Conservation (phyloP, 1,140 invertebrate species). For the Cecropterus lyciades region DNA sequence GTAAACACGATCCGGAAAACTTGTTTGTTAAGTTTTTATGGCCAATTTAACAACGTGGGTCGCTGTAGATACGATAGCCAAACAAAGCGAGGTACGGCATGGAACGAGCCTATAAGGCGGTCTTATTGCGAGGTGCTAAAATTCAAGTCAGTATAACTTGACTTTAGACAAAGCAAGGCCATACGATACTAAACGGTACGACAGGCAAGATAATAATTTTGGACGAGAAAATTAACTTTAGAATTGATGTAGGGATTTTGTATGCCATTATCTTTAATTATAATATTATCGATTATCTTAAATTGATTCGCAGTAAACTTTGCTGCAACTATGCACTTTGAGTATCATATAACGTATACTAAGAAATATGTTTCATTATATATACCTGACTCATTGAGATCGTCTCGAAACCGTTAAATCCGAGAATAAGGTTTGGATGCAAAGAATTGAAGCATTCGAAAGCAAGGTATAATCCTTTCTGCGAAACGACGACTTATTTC, state of each 20-base stretch:
- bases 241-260: not conserved
- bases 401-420: not conserved
- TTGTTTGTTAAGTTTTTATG: conserved; percentile 18
- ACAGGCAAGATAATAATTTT: conserved; percentile 10
- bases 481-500: not conserved
- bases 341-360: too few species aligned
- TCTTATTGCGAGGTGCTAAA: conserved; percentile 22
- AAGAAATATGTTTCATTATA: too few species aligned
- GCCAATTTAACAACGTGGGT: conserved; percentile 27
- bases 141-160: not conserved
- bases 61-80: conserved; percentile 26
- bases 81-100: conserved; percentile 16
- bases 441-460: not conserved
- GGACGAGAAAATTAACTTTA: conserved; percentile 10
- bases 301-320: too few species aligned
- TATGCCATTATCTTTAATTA: too few species aligned
- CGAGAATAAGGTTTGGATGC: not conserved
- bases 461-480: not conserved
- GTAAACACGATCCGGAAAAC: conserved; percentile 14
- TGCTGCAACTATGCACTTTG: too few species aligned
- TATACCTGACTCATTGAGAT: not conserved
- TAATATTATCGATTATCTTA: too few species aligned
- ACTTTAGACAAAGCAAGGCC: conserved; percentile 31
- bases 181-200: not conserved
- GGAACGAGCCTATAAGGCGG: not conserved